A percentile compares a stretch with the other conserved stretches of the same genome.
phyloP scores from a whole-genome alignment of 2,888 invertebrate genomes.

The Rhabditoides inermis region DNA sequence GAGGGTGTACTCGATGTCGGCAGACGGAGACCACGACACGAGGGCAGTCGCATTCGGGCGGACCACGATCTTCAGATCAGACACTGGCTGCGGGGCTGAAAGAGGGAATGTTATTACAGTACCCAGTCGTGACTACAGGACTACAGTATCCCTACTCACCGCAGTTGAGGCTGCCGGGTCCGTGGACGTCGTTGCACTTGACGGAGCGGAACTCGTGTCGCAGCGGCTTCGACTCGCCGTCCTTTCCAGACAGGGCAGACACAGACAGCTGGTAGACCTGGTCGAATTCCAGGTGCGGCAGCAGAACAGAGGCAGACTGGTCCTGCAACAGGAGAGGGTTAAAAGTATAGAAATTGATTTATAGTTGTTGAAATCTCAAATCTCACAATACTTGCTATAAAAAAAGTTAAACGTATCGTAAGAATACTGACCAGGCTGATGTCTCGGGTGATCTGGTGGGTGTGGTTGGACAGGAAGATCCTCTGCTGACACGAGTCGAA shows the following conservation, averaged over 20 bases:
- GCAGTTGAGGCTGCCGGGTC: constrained; percentile 42
- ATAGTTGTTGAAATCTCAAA: too few relatives aligned
- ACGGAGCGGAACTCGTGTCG: constrained; percentile 26
- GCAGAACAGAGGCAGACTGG: constrained; percentile 17
- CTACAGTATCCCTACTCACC: too few relatives aligned
- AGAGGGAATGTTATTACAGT: too few relatives aligned
- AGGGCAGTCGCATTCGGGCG: constrained; percentile 30
- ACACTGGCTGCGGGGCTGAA: constrained; percentile 45
- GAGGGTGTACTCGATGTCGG: constrained; percentile 31
- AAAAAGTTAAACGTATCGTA: neutral
- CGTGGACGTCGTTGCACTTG: constrained; percentile 40
- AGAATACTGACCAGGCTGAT: constrained; percentile 12
- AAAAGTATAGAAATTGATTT: too few relatives aligned
- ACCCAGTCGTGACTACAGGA: too few relatives aligned
- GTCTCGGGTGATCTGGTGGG: constrained; percentile 13
- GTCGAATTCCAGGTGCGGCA: constrained; percentile 32
- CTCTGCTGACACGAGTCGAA: too few relatives aligned
- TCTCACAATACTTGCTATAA: neutral
- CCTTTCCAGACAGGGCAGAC: constrained; percentile 11
- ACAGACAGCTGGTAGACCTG: constrained; percentile 24
- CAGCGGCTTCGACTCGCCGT: constrained; percentile 10
- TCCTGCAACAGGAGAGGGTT: constrained; percentile 19
- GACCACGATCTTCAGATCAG: constrained; percentile 30
- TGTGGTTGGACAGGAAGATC: too few relatives aligned
- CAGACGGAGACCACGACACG: constrained; percentile 40